Conservation (phyloP, 2,113 vertebrate species). For the Podarcis muralis region DNA sequence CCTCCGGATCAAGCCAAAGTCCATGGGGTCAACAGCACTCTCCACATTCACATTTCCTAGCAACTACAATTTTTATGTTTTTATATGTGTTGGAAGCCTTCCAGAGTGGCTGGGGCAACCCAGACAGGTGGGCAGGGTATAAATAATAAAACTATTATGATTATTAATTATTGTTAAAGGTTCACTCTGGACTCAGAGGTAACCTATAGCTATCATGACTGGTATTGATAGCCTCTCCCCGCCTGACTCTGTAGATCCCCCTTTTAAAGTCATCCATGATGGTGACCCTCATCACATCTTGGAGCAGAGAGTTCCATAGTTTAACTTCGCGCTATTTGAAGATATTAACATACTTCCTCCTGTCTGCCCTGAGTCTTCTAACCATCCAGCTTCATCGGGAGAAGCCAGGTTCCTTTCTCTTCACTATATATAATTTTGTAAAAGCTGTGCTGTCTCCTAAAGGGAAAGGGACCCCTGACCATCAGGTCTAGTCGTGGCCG, state of each 20-base stretch:
- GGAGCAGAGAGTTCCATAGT: not conserved
- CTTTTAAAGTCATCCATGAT: not conserved
- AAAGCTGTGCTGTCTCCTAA: not conserved
- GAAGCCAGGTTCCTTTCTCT: not conserved
- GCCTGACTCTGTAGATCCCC: not conserved
- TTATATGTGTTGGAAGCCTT: too few relatives aligned
- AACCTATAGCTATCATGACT: not conserved
- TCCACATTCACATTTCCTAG: too few relatives aligned
- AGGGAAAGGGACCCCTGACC: too few relatives aligned
- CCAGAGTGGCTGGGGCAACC: too few relatives aligned
- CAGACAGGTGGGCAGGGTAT: too few relatives aligned
- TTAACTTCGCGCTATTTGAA: not conserved
- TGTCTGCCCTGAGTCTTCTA: not conserved
- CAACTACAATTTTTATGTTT: too few relatives aligned
- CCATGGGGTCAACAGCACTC: not conserved
- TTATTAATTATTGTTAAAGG: too few relatives aligned
- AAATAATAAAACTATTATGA: too few relatives aligned
- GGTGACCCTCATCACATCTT: not conserved
- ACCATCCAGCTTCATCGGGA: not conserved
- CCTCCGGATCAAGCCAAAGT: too few relatives aligned
- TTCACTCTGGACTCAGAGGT: too few relatives aligned
- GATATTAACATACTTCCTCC: not conserved
- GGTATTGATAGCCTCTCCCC: too few relatives aligned
- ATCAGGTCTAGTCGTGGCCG: too few relatives aligned
- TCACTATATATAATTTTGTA: not conserved